Evolutionary conservation across 2,113 vertebrate genomes (phyloP), one percentile per base, ranked within the genome.

Genomic region (Gadus chalcogrammus): DNA sequence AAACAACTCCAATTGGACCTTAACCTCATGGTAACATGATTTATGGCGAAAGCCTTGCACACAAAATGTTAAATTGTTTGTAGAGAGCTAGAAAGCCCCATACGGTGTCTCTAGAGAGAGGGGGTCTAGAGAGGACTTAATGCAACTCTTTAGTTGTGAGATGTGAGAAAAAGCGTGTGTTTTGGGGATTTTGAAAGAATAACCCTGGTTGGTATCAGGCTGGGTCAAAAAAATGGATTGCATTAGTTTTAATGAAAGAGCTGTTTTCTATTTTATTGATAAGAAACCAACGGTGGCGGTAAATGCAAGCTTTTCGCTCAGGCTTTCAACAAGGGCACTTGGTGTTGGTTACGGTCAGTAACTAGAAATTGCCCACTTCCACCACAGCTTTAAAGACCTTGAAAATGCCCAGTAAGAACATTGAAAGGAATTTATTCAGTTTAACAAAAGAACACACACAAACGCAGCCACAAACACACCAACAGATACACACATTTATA

Each of bases 141-240:
- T 87, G 79, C 70, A 66, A 64, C 62, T 70, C 70, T 82, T 77
- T 73, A 52, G 64, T 80, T 53, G 60, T 76, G 82, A 86, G 72
- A 85, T 69, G 27, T 38, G 53, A 53, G 68, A 64, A 70, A 81
- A 5, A 31, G 28, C 28, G 72, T 67, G 68, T 67, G 22, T 65
- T 72, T 71, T 77, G 70, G 48, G 5, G 60, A n/a, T 58, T 28
- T 38, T 64, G 24, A 73, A 79, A 69, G 56, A 22, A 3, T 69
- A 35, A 61, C 28, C 24, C 6, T 71, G 35, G 72, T 76, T 66
- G 42, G 67, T 9, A 27, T 62, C 20, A 24, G 61, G 66, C 58
- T 56, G 63, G 61, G 42, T 72, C 64, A 48, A 38, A 63, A 63
- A 79, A 70, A 73, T 42, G 64, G 76, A 79, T 81, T 64, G 62